A percentile compares a stretch with the other conserved stretches of the same genome.
These are phyloP conservation scores for Macroramphosus scolopax DNA, from an alignment of 2,797 vertebrate genomes.

Conservation along the genomic window DNA sequence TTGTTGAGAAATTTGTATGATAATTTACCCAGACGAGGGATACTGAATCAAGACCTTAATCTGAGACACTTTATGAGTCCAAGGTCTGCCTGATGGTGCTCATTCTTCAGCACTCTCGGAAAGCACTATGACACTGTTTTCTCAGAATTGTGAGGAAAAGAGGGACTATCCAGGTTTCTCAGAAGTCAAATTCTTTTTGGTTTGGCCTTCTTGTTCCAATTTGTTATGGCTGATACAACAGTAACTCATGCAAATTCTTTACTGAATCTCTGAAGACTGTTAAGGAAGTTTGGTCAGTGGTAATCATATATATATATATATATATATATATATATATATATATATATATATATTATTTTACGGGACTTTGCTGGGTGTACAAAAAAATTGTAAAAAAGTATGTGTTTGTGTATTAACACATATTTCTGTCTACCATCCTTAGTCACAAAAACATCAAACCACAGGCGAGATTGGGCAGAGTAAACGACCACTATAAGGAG, in stretches of 20 bases:
- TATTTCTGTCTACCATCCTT: constrained; percentile 16
- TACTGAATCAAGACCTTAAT: constrained; percentile 46
- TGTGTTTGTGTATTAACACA: constrained; percentile 17
- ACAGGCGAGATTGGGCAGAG: constrained; percentile 37
- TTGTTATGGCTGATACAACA: constrained; percentile 66
- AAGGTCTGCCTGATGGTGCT: constrained; percentile 37
- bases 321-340: constrained; percentile 22
- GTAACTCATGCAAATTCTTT: constrained; percentile 58
- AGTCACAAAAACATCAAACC: constrained; percentile 54
- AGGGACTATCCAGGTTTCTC: constrained; percentile 48
- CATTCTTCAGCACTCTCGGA: constrained; percentile 62
- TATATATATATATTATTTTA: too few species aligned
- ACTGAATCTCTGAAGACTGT: constrained; percentile 47
- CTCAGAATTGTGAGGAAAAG: constrained; percentile 59
- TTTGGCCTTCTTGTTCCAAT: constrained; percentile 63
- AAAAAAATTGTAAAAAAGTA: too few species aligned
- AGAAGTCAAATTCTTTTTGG: constrained; percentile 59
- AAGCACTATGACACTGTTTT: constrained; percentile 60
- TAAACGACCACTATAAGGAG: constrained; percentile 59
- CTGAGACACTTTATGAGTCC: constrained; percentile 50
- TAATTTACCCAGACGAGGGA: constrained; percentile 40
- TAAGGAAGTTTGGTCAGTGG: constrained; percentile 42
- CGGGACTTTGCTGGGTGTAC: too few species aligned
- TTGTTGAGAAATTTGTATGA: constrained; percentile 51
- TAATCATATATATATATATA: constrained; percentile 43